Percentiles rank a stretch among this genome's conserved stretches.
Evolutionary conservation across 2,797 vertebrate species (phyloP).

Genomic region (Buceros bicornis): DNA sequence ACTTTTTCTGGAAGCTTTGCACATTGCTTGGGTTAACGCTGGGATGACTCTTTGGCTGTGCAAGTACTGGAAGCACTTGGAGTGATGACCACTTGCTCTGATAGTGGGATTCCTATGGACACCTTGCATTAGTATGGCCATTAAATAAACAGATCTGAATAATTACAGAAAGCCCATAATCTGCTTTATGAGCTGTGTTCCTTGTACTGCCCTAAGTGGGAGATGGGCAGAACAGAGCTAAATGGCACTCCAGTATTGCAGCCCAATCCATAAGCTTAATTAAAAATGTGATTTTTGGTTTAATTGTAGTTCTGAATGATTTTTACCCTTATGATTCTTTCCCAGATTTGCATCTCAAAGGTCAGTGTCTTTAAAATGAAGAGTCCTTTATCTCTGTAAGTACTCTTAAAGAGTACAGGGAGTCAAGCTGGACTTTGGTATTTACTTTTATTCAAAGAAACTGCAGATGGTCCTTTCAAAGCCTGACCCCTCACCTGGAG

Average conservation of each 20-base stretch:
- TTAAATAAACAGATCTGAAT: neutral
- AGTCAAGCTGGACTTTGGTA: neutral
- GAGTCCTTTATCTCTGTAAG: neutral
- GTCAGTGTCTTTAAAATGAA: neutral
- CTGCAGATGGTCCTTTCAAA: neutral
- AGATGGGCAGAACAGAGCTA: neutral
- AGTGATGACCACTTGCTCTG: neutral
- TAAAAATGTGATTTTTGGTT: neutral
- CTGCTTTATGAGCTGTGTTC: neutral
- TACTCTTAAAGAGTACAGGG: neutral
- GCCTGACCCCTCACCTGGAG: neutral
- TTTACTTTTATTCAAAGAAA: neutral
- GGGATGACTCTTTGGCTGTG: neutral
- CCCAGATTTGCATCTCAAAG: neutral
- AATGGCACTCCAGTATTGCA: neutral
- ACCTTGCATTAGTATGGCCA: too few species aligned
- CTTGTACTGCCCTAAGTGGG: neutral
- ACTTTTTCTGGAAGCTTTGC: neutral
- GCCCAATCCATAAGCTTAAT: neutral
- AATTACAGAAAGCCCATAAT: neutral
- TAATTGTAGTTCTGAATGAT: neutral
- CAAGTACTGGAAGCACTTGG: neutral
- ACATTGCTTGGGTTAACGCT: rapidly evolving
- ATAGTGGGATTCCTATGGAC: neutral
- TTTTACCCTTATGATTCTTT: neutral